Evolutionary conservation across 1,140 invertebrate species (phyloP).

Genomic region (Papilio machaon): DNA sequence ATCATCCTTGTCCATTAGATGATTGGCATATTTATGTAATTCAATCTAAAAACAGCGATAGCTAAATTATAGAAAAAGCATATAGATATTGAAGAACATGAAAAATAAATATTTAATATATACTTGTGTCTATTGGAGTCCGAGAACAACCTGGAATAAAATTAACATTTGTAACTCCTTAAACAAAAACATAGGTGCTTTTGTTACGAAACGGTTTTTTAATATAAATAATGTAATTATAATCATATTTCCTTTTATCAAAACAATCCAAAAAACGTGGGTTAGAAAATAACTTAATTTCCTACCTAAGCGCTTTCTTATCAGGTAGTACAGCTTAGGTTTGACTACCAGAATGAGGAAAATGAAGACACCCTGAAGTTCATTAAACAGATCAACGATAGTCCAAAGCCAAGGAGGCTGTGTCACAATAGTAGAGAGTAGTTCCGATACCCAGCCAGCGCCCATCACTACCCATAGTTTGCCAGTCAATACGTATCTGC

Average conservation of each 20-base stretch:
- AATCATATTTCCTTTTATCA: no score
- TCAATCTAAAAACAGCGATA: neutral
- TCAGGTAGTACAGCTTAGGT: conserved; percentile 81
- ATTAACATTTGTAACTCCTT: conserved; percentile 42
- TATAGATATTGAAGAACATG: conserved; percentile 19
- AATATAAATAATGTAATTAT: no score
- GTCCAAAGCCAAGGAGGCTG: conserved; percentile 81
- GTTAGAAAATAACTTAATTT: conserved; percentile 30
- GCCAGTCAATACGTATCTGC: conserved; percentile 86
- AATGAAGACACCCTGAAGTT: conserved; percentile 85
- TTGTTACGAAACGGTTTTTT: neutral
- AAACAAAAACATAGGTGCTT: neutral
- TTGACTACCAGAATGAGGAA: conserved; percentile 86
- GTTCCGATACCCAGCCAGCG: conserved; percentile 86
- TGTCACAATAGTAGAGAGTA: conserved; percentile 82
- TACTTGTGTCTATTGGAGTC: conserved; percentile 74
- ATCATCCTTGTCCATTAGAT: neutral
- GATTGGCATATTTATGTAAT: neutral
- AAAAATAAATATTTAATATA: conserved; percentile 61
- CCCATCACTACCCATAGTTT: conserved; percentile 91
- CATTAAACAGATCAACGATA: conserved; percentile 83
- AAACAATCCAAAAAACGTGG: no score
- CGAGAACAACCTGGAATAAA: conserved; percentile 74
- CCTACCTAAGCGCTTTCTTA: conserved; percentile 81
- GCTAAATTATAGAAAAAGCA: conserved; percentile 21